Evolutionary conservation across 1,140 invertebrate genomes (phyloP).

Genomic region (Eubasilissa regina): DNA sequence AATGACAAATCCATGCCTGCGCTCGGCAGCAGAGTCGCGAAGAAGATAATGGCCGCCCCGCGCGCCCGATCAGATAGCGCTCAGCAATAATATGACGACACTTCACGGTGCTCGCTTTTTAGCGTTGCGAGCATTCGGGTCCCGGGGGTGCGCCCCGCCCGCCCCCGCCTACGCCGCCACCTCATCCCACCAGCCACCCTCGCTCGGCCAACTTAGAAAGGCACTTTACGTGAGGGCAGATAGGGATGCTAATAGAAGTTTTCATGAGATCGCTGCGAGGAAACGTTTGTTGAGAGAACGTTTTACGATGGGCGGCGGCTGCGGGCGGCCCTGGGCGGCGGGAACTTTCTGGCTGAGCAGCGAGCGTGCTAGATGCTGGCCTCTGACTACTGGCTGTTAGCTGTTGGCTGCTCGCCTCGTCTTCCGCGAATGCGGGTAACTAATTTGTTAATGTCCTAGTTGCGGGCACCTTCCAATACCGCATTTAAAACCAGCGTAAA

Average conservation of each 20-base stretch:
- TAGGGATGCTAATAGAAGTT: slow-evolving; percentile 60
- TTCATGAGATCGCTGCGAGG: slow-evolving; percentile 60
- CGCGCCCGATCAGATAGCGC: slow-evolving; percentile 55
- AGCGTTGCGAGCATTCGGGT: slow-evolving; percentile 49
- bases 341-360: slow-evolving; percentile 14
- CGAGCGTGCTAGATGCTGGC: slow-evolving; percentile 15
- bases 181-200: slow-evolving; percentile 12
- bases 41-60: slow-evolving; percentile 46
- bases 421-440: no score
- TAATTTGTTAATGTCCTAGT: no score
- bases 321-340: slow-evolving; percentile 22
- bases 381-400: no score
- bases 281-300: slow-evolving; percentile 61
- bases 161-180: not conserved
- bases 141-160: not conserved
- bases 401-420: no score
- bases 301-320: slow-evolving; percentile 54
- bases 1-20: slow-evolving; percentile 45
- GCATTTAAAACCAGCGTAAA: no score
- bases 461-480: no score
- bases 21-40: slow-evolving; percentile 42
- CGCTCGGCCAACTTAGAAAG: slow-evolving; percentile 48
- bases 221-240: slow-evolving; percentile 58
- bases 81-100: slow-evolving; percentile 61
- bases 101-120: slow-evolving; percentile 60